Percentiles rank a stretch among this genome's conserved stretches.
Evolutionary conservation across 1,140 invertebrate genomes (phyloP).

Genomic region (Diorhabda sublineata): DNA sequence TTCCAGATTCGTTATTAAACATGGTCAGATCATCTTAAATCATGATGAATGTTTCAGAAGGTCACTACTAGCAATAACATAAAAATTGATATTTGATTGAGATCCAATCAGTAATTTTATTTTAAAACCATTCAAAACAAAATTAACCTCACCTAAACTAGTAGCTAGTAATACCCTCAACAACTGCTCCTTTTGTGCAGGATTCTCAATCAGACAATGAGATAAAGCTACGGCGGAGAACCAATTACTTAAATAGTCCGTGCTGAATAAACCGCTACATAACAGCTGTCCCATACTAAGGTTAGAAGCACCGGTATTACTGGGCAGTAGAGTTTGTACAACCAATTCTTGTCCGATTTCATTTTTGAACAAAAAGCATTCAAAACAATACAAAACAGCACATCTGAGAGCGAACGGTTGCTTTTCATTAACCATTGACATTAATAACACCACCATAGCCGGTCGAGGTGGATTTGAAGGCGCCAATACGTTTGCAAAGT

Average conservation of each 20-base stretch:
- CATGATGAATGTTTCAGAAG: too few species aligned
- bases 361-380: constrained; percentile 94
- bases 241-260: constrained; percentile 94
- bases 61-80: too few species aligned
- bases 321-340: constrained; percentile 87
- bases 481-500: constrained; percentile 85
- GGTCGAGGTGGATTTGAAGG: constrained; percentile 88
- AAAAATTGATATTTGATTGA: too few species aligned
- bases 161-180: constrained; percentile 87
- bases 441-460: constrained; percentile 88
- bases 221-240: constrained; percentile 89
- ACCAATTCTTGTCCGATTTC: constrained; percentile 82
- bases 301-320: constrained; percentile 46
- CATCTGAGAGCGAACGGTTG: constrained; percentile 84
- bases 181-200: constrained; percentile 87
- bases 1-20: too few species aligned
- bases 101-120: too few species aligned
- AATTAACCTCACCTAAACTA: constrained; percentile 58
- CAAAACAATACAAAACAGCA: constrained; percentile 95
- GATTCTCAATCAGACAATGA: constrained; percentile 86
- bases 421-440: constrained; percentile 99
- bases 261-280: constrained; percentile 88
- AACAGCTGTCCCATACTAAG: constrained; percentile 84
- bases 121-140: too few species aligned
- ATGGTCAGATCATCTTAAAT: too few species aligned